A percentile compares a stretch with the other conserved stretches of the same genome.
These are phyloP conservation scores for Teleogryllus occipitalis DNA, from an alignment of 1,140 invertebrate species.

Conservation along the genomic window DNA sequence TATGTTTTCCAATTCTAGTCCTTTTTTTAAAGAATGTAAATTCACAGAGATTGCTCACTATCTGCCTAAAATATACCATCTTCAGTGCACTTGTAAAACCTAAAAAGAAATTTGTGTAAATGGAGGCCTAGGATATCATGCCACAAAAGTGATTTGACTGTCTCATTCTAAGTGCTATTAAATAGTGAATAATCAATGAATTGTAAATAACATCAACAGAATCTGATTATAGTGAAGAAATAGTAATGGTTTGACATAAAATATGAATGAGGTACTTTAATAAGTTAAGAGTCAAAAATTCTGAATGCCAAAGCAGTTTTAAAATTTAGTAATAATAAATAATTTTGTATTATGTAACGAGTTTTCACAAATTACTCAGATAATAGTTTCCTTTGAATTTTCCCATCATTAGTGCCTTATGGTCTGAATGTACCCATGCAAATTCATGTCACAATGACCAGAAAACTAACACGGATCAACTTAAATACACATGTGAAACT, in stretches of 20 bases:
- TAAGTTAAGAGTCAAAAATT: too few relatives aligned
- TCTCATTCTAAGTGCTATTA: not conserved
- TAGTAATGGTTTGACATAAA: too few relatives aligned
- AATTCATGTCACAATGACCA: too few relatives aligned
- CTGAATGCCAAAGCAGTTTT: too few relatives aligned
- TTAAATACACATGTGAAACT: too few relatives aligned
- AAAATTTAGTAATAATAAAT: too few relatives aligned
- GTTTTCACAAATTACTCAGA: not conserved
- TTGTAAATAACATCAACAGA: not conserved
- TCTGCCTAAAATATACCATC: not conserved
- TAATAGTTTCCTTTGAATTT: not conserved
- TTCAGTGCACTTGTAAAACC: not conserved
- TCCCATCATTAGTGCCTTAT: constrained; percentile 1
- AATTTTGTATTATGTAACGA: too few relatives aligned
- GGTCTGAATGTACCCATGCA: too few relatives aligned
- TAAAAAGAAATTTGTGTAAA: not conserved
- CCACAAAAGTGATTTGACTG: not conserved
- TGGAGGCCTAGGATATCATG: not conserved
- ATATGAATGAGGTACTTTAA: not conserved
- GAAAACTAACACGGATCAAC: too few relatives aligned
- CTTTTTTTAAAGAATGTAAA: not conserved
- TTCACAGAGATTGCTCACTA: not conserved
- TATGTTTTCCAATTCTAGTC: not conserved
- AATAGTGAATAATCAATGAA: too few relatives aligned
- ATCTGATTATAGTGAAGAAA: not conserved